phyloP scores from a whole-genome alignment of 2,797 vertebrate species.

The Eospalax fontanierii region DNA sequence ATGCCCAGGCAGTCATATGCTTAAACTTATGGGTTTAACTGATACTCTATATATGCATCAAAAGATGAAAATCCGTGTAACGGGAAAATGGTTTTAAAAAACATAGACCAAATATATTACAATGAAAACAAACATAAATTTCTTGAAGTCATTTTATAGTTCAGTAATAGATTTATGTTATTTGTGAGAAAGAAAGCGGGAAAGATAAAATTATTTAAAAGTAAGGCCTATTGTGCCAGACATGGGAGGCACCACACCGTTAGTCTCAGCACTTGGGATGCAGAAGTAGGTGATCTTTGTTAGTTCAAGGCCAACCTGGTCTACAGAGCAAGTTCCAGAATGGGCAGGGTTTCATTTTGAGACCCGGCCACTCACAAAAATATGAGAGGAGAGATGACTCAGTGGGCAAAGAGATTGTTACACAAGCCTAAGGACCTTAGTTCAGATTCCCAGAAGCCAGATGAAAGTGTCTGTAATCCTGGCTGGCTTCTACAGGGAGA shows the following conservation, averaged over 20 bases:
- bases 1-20: constrained; percentile 2
- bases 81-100: constrained; percentile 37
- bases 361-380: not conserved
- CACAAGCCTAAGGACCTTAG: not conserved
- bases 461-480: not conserved
- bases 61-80: constrained; percentile 52
- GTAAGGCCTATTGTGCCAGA: not conserved
- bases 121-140: constrained; percentile 46
- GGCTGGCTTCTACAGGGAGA: no score
- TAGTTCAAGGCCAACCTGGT: not conserved
- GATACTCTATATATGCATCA: not conserved
- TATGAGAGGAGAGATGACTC: not conserved
- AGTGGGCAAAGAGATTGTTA: not conserved
- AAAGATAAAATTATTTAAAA: constrained; percentile 39
- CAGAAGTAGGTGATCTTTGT: not conserved
- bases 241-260: not conserved
- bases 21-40: constrained; percentile 50
- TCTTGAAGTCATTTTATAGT: constrained; percentile 47
- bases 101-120: constrained; percentile 37
- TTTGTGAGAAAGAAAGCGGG: constrained; percentile 21
- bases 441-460: not conserved
- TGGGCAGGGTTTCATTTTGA: not conserved
- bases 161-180: constrained; percentile 26
- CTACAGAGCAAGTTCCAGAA: not conserved
- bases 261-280: not conserved